Percentiles rank a stretch among this genome's conserved stretches.
Evolutionary conservation across 2,113 vertebrate genomes (phyloP).

Genomic region (Agapornis roseicollis): DNA sequence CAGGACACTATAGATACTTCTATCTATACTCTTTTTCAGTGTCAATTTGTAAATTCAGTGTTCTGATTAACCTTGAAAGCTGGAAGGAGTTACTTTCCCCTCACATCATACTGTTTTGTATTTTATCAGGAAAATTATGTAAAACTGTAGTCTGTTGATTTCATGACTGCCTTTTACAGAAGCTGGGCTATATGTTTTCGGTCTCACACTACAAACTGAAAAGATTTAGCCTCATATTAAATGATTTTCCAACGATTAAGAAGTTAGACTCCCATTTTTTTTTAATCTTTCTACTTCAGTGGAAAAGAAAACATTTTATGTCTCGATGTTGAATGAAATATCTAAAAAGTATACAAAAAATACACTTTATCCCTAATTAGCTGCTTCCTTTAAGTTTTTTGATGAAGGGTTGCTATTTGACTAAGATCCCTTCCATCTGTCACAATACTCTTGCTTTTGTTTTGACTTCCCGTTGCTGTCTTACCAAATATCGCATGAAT

Average conservation of each 20-base stretch:
- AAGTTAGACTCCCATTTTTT: neutral
- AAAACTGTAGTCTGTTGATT: neutral
- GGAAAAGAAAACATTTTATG: slow-evolving; percentile 38
- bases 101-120: neutral
- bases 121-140: neutral
- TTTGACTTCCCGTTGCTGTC: slow-evolving; percentile 76
- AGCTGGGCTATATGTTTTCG: neutral
- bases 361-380: slow-evolving; percentile 73
- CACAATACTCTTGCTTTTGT: slow-evolving; percentile 77
- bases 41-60: neutral
- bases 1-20: neutral
- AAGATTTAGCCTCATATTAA: neutral
- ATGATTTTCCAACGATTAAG: neutral
- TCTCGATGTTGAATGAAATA: slow-evolving; percentile 57
- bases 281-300: neutral
- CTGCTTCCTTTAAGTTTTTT: slow-evolving; percentile 71
- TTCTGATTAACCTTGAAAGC: neutral
- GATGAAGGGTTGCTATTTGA: slow-evolving; percentile 67
- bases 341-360: slow-evolving; percentile 59
- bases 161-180: slow-evolving; percentile 48
- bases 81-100: neutral
- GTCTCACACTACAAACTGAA: neutral
- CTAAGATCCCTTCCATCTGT: slow-evolving; percentile 76
- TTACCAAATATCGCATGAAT: slow-evolving; percentile 77
- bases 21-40: neutral